Evolutionary conservation across 2,113 vertebrate species (phyloP), one percentile per base, ranked within the genome.

Genomic region (Nerophis lumbriciformis): DNA sequence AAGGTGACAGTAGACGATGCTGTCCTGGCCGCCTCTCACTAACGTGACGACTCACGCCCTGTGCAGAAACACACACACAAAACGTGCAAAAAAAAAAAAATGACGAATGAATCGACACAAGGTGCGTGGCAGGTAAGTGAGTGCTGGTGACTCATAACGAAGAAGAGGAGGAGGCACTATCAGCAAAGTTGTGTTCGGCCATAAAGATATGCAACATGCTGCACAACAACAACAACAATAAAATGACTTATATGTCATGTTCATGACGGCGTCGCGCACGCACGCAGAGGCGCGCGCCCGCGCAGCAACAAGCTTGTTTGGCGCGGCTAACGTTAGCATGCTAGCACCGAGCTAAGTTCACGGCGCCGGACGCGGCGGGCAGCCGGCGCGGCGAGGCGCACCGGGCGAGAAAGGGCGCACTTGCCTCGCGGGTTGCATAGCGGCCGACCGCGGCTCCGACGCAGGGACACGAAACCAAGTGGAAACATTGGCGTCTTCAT

Each of bases 41-140:
- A 81, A 51, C 82, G 85, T 69, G 78, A 90, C 83, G 88, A 90
- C 90, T 88, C 90, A 92, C 87, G 73, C 80, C 87, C 90, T 91
- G 76, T 67, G 72, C 66, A 68, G n/a, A 9, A 71, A n/a, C n/a
- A 62, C 68, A 77, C 59, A 65, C 4, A 38, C 7, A 48, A n/a
- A n/a, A n/a, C 7, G 7, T 16, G 49, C n/a, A 2, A n/a, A n/a
- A n/a, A n/a, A n/a, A n/a, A n/a, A n/a, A n/a, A 28, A 8, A 59
- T 15, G 53, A 36, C 10, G 37, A 38, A 13, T 38, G 36, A 7
- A 38, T 11, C 8, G 1, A 11, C 8, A 44, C 42, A 44, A 44
- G 42, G 42, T 44, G 42, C 8, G 42, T 10, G 42, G 0, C 42
- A 42, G 37, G n/a, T 8, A 56, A 15, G 8, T 11, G 15, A 36